Conservation (phyloP, 1,140 invertebrate species). For the Drosophila teissieri region DNA sequence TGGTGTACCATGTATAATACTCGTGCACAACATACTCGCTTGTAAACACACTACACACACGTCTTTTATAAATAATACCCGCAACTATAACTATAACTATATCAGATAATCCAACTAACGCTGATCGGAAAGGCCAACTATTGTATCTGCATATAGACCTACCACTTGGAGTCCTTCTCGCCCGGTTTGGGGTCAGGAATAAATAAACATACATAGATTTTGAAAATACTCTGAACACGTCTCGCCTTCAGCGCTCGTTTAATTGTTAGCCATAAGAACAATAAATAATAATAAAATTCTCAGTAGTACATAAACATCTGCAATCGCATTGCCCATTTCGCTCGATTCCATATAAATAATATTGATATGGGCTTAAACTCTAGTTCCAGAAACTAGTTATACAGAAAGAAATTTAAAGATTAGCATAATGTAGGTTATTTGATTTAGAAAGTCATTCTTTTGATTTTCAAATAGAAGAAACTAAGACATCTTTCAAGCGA, state of each 20-base stretch:
- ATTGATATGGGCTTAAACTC: neutral
- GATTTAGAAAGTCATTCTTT: neutral
- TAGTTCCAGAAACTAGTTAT: neutral
- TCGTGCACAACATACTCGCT: conserved; percentile 34
- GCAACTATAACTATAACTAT: conserved; percentile 14
- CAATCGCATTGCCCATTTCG: conserved; percentile 6
- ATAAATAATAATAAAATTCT: conserved; percentile 42
- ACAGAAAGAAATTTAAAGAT: neutral
- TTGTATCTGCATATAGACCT: conserved; percentile 25
- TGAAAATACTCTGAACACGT: conserved; percentile 46
- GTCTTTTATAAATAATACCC: conserved; percentile 5
- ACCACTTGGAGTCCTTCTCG: neutral
- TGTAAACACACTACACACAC: conserved; percentile 25
- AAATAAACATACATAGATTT: conserved; percentile 30
- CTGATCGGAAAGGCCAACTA: conserved; percentile 24
- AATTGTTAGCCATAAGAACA: conserved; percentile 35
- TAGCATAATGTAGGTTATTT: neutral
- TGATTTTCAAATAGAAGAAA: neutral
- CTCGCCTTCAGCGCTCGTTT: conserved; percentile 40
- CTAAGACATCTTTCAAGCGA: neutral
- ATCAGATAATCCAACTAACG: conserved; percentile 35
- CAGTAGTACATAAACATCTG: conserved; percentile 20
- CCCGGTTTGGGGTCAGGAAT: neutral
- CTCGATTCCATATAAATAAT: conserved; percentile 1
- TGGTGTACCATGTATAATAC: conserved; percentile 32